Conservation (phyloP, 2,888 invertebrate genomes). For the Rhyacophila evoluta region DNA sequence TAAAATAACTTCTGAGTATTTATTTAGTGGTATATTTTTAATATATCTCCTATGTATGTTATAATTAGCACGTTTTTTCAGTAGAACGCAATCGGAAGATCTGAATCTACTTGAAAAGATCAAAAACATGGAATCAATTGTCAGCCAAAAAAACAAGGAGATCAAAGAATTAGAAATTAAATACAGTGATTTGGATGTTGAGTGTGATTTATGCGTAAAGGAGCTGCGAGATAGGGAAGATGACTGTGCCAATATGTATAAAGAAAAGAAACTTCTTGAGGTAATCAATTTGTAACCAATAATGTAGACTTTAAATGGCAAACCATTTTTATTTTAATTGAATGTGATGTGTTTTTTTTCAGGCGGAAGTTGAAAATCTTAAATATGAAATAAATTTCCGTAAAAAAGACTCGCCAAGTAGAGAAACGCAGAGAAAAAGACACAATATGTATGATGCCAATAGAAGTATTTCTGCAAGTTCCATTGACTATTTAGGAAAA, state of each 20-base stretch:
- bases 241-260: conserved; percentile 60
- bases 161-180: conserved; percentile 60
- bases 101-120: neutral
- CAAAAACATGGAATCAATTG: conserved; percentile 51
- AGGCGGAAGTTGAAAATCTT: conserved; percentile 42
- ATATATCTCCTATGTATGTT: too few species aligned
- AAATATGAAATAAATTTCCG: conserved; percentile 34
- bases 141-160: conserved; percentile 58
- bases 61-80: too few species aligned
- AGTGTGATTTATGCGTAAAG: conserved; percentile 65
- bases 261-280: conserved; percentile 61
- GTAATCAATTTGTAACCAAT: too few species aligned
- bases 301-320: too few species aligned
- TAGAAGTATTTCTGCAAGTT: conserved; percentile 53
- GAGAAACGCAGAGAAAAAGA: conserved; percentile 61
- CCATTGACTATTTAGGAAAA: neutral
- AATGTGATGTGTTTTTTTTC: too few species aligned
- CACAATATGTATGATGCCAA: conserved; percentile 63
- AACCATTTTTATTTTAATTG: too few species aligned
- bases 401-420: conserved; percentile 37
- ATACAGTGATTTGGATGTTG: conserved; percentile 65
- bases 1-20: too few species aligned
- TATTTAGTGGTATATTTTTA: too few species aligned
- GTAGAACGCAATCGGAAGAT: conserved; percentile 51
- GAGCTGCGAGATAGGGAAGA: conserved; percentile 62